phyloP scores from a whole-genome alignment of 1,140 invertebrate genomes.

The Drosophila hydei region DNA sequence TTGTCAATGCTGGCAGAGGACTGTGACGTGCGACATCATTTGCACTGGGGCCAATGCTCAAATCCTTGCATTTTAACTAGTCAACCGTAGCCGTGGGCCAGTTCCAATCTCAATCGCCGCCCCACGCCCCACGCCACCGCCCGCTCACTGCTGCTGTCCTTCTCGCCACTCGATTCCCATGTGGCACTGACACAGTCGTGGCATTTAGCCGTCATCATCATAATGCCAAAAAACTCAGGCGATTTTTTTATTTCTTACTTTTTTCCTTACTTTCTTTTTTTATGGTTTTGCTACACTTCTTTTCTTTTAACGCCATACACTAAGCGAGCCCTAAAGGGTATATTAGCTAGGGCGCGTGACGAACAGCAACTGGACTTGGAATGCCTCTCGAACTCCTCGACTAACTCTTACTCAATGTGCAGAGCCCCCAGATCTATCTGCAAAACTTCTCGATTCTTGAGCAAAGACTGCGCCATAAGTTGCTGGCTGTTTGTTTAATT shows the following conservation, averaged over 20 bases:
- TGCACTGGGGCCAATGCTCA: slow-evolving; percentile 22
- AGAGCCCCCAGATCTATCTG: no score
- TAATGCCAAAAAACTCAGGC: slow-evolving; percentile 46
- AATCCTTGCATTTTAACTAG: slow-evolving; percentile 82
- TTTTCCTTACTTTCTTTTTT: background rate
- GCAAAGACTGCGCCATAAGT: no score
- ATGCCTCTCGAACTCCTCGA: no score
- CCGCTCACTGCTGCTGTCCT: background rate
- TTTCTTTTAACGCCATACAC: slow-evolving; percentile 8
- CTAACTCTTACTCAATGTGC: no score
- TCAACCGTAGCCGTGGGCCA: slow-evolving; percentile 65
- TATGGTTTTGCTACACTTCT: slow-evolving; percentile 7
- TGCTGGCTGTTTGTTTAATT: no score
- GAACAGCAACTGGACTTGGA: no score
- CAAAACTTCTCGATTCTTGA: no score
- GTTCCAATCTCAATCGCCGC: slow-evolving; percentile 26
- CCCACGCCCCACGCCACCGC: background rate
- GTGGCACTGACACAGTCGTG: slow-evolving; percentile 70
- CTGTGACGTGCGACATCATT: slow-evolving; percentile 32
- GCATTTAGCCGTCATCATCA: slow-evolving; percentile 80
- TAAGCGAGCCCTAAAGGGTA: background rate
- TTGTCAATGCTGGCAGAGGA: slow-evolving; percentile 71
- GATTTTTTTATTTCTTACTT: slow-evolving; percentile 8
- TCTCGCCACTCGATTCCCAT: slow-evolving; percentile 59
- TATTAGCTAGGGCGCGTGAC: background rate